Evolutionary conservation across 92 coral and sea anemone genomes (phyloP).

Genomic region (Umimayanthus kanabou): DNA sequence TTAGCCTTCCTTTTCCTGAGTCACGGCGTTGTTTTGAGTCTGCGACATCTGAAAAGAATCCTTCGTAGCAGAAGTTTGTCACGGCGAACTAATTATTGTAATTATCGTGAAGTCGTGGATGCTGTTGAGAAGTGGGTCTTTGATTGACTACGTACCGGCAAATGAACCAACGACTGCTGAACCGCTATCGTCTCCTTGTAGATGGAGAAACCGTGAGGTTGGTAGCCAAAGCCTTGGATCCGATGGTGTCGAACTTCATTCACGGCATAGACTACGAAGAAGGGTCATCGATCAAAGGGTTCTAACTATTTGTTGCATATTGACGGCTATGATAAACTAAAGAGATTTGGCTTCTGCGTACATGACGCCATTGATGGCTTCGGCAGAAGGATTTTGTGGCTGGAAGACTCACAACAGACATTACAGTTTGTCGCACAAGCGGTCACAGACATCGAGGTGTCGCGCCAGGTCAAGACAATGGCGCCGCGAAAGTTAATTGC

Average conservation of each 20-base stretch:
- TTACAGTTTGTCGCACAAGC: too few species aligned
- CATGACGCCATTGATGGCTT: not conserved
- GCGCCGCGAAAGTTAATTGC: too few species aligned
- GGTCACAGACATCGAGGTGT: too few species aligned
- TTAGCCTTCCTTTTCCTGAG: too few species aligned
- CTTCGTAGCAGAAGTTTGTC: not conserved
- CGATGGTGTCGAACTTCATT: not conserved
- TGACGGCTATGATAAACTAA: not conserved
- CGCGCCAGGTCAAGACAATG: too few species aligned
- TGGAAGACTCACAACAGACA: too few species aligned
- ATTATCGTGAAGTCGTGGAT: constrained; percentile 3
- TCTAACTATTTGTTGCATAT: not conserved
- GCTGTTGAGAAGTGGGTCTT: not conserved
- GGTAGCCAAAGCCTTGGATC: not conserved
- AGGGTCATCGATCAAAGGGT: not conserved
- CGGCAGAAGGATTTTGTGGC: not conserved
- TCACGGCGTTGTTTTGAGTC: not conserved
- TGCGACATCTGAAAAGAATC: not conserved
- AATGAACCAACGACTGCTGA: too few species aligned
- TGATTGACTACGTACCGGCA: too few species aligned
- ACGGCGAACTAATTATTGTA: not conserved
- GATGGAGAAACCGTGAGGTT: too few species aligned
- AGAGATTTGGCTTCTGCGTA: not conserved
- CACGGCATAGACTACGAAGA: constrained; percentile 6
- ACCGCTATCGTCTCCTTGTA: too few species aligned